A percentile compares a stretch with the other conserved stretches of the same genome.
Evolutionary conservation across 2,797 vertebrate genomes (phyloP).

Genomic region (Erpetoichthys calabaricus): DNA sequence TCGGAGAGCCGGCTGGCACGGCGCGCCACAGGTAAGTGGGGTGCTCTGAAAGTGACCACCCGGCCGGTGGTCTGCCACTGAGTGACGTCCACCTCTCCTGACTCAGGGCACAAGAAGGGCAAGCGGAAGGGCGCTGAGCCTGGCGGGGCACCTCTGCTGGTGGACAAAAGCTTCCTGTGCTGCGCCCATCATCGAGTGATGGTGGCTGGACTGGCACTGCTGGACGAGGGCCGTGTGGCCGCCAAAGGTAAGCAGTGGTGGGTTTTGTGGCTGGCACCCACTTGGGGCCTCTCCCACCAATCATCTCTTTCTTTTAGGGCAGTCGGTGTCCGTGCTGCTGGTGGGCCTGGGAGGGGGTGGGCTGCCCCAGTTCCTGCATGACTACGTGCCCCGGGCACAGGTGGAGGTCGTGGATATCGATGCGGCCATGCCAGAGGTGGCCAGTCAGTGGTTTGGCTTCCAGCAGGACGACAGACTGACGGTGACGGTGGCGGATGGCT

Average conservation of each 20-base stretch:
- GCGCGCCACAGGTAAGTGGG: slow-evolving; percentile 27
- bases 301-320: slow-evolving; percentile 35
- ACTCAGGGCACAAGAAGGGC: slow-evolving; percentile 33
- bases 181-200: slow-evolving; percentile 88
- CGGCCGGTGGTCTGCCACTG: too few species aligned
- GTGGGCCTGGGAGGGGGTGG: slow-evolving; percentile 84
- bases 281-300: not conserved
- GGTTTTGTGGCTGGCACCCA: not conserved
- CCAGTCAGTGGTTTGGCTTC: slow-evolving; percentile 76
- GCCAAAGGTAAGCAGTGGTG: slow-evolving; percentile 54
- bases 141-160: slow-evolving; percentile 18
- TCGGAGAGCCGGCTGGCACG: slow-evolving; percentile 70
- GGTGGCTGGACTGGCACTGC: slow-evolving; percentile 72
- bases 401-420: slow-evolving; percentile 82
- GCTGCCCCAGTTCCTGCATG: slow-evolving; percentile 77
- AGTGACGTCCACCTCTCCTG: too few species aligned
- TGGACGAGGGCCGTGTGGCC: slow-evolving; percentile 38
- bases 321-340: slow-evolving; percentile 53
- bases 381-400: slow-evolving; percentile 54
- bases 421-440: slow-evolving; percentile 69
- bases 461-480: slow-evolving; percentile 56
- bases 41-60: not conserved
- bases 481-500: slow-evolving; percentile 50
- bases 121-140: slow-evolving; percentile 30
- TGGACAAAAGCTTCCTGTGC: slow-evolving; percentile 81